Conservation (phyloP, 2,797 vertebrate genomes). For the Falco rusticolus region DNA sequence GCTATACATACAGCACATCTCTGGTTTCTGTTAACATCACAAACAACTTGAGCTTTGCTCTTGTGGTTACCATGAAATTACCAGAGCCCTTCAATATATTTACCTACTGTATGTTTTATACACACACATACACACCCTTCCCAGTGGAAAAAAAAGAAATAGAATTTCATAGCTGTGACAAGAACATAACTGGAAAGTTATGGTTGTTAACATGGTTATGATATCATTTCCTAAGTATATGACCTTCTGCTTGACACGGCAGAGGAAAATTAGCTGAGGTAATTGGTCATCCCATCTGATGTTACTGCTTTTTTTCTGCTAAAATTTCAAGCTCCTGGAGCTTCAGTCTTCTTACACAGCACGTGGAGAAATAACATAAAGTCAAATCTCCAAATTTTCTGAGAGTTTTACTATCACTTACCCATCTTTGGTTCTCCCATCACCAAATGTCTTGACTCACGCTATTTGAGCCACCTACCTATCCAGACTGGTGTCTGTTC, state of each 20-base stretch:
- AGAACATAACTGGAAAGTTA: not conserved
- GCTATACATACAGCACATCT: constrained; percentile 68
- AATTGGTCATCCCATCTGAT: not conserved
- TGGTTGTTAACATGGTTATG: not conserved
- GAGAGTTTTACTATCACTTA: not conserved
- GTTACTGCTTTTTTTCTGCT: not conserved
- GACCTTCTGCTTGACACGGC: not conserved
- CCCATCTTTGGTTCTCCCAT: not conserved
- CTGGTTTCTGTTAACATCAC: constrained; percentile 77
- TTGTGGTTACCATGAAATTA: constrained; percentile 74
- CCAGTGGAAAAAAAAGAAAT: not conserved
- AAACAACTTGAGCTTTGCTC: constrained; percentile 70
- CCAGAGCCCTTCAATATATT: constrained; percentile 68
- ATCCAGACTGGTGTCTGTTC: not conserved
- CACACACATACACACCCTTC: not conserved
- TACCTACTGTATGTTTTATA: constrained; percentile 48
- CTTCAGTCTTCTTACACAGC: not conserved
- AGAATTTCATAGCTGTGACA: constrained; percentile 33
- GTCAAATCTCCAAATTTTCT: not conserved
- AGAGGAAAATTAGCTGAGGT: not conserved
- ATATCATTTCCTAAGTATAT: constrained; percentile 1
- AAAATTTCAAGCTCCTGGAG: not conserved
- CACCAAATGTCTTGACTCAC: not conserved
- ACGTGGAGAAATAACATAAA: not conserved
- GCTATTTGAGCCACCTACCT: not conserved